Conservation (phyloP, 2,888 invertebrate genomes). For the Conistra vaccinii region DNA sequence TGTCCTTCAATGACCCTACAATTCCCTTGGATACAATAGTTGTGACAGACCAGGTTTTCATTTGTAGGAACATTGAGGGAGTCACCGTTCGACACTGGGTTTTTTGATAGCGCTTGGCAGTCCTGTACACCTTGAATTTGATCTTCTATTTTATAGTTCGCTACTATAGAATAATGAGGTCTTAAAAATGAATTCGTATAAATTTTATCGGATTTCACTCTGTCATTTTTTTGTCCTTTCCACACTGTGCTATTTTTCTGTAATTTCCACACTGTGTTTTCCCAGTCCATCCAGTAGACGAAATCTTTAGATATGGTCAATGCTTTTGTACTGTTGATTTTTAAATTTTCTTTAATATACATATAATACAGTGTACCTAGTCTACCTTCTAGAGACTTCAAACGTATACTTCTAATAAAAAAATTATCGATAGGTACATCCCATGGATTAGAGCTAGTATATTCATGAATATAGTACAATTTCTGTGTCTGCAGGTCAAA, state of each 20-base stretch:
- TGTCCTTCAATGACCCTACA: neutral
- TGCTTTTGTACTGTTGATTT: fast-evolving
- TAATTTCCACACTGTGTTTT: too few species aligned
- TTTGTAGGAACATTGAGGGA: neutral
- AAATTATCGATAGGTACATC: too few species aligned
- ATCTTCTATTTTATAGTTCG: conserved; percentile 5
- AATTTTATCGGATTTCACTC: neutral
- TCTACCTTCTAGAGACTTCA: neutral
- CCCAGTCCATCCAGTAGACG: neutral
- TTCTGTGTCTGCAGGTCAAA: conserved; percentile 6
- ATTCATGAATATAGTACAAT: neutral
- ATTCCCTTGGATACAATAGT: neutral
- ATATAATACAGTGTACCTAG: too few species aligned
- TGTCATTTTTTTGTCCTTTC: neutral
- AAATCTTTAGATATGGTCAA: neutral
- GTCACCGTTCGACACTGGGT: neutral
- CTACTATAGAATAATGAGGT: neutral
- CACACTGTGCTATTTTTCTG: neutral
- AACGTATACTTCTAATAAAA: neutral
- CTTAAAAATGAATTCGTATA: neutral
- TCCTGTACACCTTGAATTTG: neutral
- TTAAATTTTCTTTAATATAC: too few species aligned
- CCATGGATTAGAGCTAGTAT: too few species aligned
- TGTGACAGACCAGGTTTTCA: neutral
- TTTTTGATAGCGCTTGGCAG: neutral